Conservation (phyloP, 2,888 invertebrate species). For the Rhimphoctona megacephalus region DNA sequence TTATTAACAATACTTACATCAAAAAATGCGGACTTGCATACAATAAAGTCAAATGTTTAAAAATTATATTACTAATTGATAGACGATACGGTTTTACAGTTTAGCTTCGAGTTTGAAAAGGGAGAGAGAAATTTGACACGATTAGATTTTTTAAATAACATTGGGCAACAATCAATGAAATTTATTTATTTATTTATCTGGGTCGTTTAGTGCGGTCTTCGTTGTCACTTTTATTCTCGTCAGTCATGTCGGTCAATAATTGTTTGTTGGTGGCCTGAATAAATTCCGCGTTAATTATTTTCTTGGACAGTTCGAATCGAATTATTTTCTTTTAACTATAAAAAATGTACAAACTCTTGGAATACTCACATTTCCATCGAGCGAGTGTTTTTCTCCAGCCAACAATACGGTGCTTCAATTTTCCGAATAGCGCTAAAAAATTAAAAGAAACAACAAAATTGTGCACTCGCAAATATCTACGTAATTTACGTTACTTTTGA, state of each 20-base stretch:
- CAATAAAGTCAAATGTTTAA: neutral
- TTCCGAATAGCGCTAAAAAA: conserved; percentile 6
- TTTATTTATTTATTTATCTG: neutral
- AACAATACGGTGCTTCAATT: conserved; percentile 1
- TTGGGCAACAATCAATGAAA: neutral
- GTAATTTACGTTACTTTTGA: neutral
- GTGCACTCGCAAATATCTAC: neutral
- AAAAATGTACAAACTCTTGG: conserved; percentile 59
- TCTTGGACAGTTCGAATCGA: neutral
- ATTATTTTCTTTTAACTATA: neutral
- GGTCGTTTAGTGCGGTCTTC: neutral
- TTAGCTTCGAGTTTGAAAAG: neutral
- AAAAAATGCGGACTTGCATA: neutral
- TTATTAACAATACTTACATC: neutral
- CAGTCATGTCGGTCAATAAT: neutral
- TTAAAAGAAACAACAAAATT: neutral
- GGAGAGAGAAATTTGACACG: neutral
- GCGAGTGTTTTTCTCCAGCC: conserved; percentile 83
- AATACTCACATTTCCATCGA: conserved; percentile 86
- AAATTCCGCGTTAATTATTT: neutral
- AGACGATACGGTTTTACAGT: neutral
- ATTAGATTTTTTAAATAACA: neutral
- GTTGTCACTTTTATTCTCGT: neutral
- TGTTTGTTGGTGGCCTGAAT: neutral
- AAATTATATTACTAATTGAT: neutral